Base-by-base conservation (phyloP, 2,797 vertebrate species). In the Lepus oiostolus region DNA sequence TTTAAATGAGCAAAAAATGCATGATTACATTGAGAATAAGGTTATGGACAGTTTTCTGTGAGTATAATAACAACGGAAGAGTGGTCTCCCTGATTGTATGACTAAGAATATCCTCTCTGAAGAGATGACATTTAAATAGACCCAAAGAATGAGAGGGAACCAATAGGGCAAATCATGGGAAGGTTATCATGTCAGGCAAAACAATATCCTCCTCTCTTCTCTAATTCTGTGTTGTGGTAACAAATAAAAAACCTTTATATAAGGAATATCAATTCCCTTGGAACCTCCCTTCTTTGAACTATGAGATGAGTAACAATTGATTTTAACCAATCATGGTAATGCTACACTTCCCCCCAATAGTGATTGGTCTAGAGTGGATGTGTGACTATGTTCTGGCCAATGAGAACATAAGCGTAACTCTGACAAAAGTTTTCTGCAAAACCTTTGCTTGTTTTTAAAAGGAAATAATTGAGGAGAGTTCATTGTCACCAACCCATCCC, bases 341-440 rank as follows among this genome's bases (percentile, higher is more conserved):
- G 8, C 26, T 72, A 32, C 65, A 16, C 54, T n/a, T 47, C 17
- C 26, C 21, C 88, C 84, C 47, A 19, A 17, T 47, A 19, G 35
- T 58, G 76, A 65, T 87, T 65, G 19, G 19, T n/a, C 63, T 32
- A 26, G 5, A 38, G 7, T 28, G 14, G 10, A 11, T 83, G 9
- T 83, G 42, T 62, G 47, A 60, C 72, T 91, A 58, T 52, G 68
- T 77, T 90, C 82, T 83, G 21, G 35, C 65, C 88, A 70, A 24
- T 35, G 32, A 71, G 71, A 72, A 35, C 65, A 60, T 65, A 28
- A 42, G 38, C 76, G 82, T 63, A 87, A 63, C 38, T 52, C 26
- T 50, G 14, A 30, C 22, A 62, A 19, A 87, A 68, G 50, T n/a
- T 77, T 84, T 71, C 71, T 65, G 16, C 28, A 74, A 81, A 68